Percentiles rank a stretch among this genome's conserved stretches.
Evolutionary conservation across 2,797 vertebrate species (phyloP).

Genomic region (Clarias fuscus): DNA sequence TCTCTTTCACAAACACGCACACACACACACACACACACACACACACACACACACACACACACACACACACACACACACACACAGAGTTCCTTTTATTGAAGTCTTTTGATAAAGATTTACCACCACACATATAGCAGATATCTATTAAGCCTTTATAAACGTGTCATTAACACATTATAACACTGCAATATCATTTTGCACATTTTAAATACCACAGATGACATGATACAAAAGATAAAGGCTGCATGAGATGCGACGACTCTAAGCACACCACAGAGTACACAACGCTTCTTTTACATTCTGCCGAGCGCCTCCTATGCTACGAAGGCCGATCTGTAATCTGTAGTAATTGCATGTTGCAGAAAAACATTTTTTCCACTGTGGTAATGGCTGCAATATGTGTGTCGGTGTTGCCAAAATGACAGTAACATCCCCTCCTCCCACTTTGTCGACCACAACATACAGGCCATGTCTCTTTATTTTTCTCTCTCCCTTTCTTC

Average conservation of each 20-base stretch:
- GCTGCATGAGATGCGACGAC: background rate
- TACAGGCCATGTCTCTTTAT: conserved; percentile 29
- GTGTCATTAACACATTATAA: conserved; percentile 25
- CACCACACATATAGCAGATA: background rate
- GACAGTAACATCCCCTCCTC: conserved; percentile 72
- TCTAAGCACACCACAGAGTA: background rate
- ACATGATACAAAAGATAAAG: background rate
- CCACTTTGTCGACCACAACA: conserved; percentile 48
- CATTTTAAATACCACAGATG: background rate
- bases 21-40: background rate
- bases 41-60: conserved; percentile 15
- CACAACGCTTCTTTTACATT: conserved; percentile 67
- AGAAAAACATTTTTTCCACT: conserved; percentile 80
- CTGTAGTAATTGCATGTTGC: conserved; percentile 84
- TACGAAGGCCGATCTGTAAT: conserved; percentile 80
- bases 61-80: conserved; percentile 24
- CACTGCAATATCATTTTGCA: background rate
- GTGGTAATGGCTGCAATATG: conserved; percentile 83
- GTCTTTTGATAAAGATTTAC: background rate
- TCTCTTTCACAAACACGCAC: background rate
- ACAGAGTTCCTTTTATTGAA: background rate
- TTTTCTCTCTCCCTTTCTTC: conserved; percentile 8
- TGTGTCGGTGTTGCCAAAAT: conserved; percentile 79
- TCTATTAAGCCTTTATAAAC: background rate
- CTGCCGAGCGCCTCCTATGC: conserved; percentile 75